Evolutionary conservation across 1,140 invertebrate genomes (phyloP).

Genomic region (Pygmarrhopalites habei): DNA sequence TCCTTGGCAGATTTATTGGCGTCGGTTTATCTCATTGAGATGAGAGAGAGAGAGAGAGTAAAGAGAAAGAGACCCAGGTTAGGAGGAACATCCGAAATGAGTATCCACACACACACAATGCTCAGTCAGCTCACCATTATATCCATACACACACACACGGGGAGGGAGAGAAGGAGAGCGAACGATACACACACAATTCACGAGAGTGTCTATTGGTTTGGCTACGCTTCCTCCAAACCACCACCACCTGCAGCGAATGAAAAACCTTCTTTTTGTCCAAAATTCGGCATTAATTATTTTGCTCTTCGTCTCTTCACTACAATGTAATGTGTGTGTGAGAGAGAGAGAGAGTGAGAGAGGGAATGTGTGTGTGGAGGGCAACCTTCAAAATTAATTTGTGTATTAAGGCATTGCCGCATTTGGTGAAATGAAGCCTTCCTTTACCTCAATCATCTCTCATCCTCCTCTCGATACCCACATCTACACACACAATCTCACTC

Average conservation of each 20-base stretch:
- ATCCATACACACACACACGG: too few relatives aligned
- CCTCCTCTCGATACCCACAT: too few relatives aligned
- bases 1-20: constrained; percentile 38
- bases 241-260: constrained; percentile 29
- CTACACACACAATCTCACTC: not conserved
- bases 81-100: constrained; percentile 10
- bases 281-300: constrained; percentile 33
- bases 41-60: constrained; percentile 23
- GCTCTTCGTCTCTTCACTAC: constrained; percentile 4
- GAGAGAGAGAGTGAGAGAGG: too few relatives aligned
- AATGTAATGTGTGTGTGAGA: too few relatives aligned
- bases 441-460: too few relatives aligned
- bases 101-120: not conserved
- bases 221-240: constrained; percentile 4
- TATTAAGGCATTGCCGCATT: constrained; percentile 28
- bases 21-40: constrained; percentile 39
- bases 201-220: not conserved
- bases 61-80: constrained; percentile 4
- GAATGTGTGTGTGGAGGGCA: too few relatives aligned
- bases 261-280: constrained; percentile 28
- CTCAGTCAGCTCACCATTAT: not conserved
- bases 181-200: too few relatives aligned
- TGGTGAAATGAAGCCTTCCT: constrained; percentile 12
- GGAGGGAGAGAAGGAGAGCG: too few relatives aligned
- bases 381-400: constrained; percentile 27